Conservation (phyloP, 1,140 invertebrate species). For the Amyelois transitella region DNA sequence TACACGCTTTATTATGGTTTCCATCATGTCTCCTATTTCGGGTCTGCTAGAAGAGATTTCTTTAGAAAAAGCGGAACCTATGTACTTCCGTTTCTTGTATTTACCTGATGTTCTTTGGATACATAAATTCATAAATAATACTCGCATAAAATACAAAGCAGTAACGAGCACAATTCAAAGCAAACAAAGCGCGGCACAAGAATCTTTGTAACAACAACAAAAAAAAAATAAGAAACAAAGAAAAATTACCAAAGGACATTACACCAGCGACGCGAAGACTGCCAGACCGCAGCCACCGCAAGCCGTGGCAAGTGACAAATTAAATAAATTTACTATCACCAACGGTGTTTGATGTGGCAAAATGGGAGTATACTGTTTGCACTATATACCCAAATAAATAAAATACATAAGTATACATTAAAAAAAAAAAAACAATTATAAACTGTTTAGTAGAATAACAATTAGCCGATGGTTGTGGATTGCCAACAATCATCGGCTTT, state of each 20-base stretch:
- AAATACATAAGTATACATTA: too few species aligned
- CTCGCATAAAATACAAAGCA: neutral
- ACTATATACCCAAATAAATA: neutral
- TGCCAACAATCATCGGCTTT: too few species aligned
- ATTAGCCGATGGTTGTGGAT: too few species aligned
- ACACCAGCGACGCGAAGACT: constrained; percentile 12
- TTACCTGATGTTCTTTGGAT: too few species aligned
- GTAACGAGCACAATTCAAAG: neutral
- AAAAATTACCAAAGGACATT: constrained; percentile 15
- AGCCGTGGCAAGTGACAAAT: constrained; percentile 30
- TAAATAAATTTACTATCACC: constrained; percentile 30
- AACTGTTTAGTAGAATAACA: too few species aligned
- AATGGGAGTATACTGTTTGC: neutral
- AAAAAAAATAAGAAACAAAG: neutral
- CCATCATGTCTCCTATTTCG: too few species aligned
- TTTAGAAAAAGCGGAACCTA: too few species aligned
- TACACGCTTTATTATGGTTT: too few species aligned
- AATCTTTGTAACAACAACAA: neutral
- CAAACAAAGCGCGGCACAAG: neutral
- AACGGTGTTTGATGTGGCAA: constrained; percentile 3
- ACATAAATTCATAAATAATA: neutral
- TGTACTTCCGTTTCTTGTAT: too few species aligned
- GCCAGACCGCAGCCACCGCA: constrained; percentile 17
- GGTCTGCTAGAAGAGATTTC: too few species aligned
- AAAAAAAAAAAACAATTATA: too few species aligned